phyloP scores from a whole-genome alignment of 2,113 vertebrate genomes.

The Strigops habroptila region DNA sequence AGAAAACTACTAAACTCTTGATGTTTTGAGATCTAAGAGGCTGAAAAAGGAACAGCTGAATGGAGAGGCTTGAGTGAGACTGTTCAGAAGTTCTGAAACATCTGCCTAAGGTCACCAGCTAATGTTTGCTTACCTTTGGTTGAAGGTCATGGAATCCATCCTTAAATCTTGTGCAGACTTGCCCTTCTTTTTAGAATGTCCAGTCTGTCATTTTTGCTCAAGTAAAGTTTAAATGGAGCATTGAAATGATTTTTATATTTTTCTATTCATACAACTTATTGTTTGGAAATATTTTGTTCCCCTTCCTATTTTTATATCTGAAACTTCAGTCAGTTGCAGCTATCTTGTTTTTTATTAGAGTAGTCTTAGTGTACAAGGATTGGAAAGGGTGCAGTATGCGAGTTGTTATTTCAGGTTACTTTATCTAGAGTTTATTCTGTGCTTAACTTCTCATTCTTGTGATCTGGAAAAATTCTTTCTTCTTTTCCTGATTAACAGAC shows the following conservation, averaged over 20 bases:
- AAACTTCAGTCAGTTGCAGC: not conserved
- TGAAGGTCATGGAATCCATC: not conserved
- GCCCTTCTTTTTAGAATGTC: not conserved
- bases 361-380: not conserved
- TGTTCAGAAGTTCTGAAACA: slow-evolving; percentile 18
- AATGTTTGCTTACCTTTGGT: not conserved
- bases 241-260: not conserved
- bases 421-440: not conserved
- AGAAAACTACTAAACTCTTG: slow-evolving; percentile 10
- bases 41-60: not conserved
- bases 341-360: not conserved
- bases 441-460: not conserved
- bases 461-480: not conserved
- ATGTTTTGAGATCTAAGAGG: slow-evolving; percentile 34
- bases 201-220: not conserved
- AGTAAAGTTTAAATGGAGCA: not conserved
- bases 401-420: not conserved
- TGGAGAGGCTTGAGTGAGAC: not conserved
- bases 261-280: not conserved
- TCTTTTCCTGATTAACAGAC: not conserved
- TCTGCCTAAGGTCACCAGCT: not conserved
- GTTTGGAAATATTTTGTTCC: not conserved
- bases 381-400: not conserved
- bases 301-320: not conserved
- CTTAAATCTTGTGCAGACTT: not conserved